Evolutionary conservation across 2,113 vertebrate species (phyloP), one percentile per base, ranked within the genome.

Genomic region (Oxyruncus cristatus): DNA sequence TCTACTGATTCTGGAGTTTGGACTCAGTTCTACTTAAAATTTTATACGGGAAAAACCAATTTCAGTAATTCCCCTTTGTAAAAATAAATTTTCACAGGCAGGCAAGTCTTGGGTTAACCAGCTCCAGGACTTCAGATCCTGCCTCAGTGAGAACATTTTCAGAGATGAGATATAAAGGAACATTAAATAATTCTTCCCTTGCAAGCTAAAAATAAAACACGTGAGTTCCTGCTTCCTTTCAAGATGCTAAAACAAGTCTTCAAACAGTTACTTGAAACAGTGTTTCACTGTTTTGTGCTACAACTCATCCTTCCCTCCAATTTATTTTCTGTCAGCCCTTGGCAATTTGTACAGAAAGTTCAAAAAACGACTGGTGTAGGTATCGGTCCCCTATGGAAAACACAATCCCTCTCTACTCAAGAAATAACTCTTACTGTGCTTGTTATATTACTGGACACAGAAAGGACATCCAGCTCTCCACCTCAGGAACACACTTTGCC

Each of bases 131-230:
- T 75, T 68, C 72, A 94, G 78, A 80, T 71, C 59, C 56, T 81
- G 86, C 76, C 79, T 86, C 58, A 65, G 65, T 65, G 68, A 94
- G 90, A 94, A 91, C 33, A 65, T 47, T 81, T 92, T 78, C 76
- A 72, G 85, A 89, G 85, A 93, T 65, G 85, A 94, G 73, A 78
- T 71, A 93, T 27, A 91, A 91, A 86, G 80, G 61, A 93, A 86
- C 82, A 72, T 65, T 89, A 92, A 96, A 95, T 86, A 96, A 88
- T 68, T 93, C 80, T 96, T 93, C 68, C 62, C 76, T 95, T 86
- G 79, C 88, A 89, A 81, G 85, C 92, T 94, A 96, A 94, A 96
- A 92, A 94, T 96, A 94, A 94, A 94, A 81, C 75, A 96, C 49
- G 37, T 84, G 95, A 96, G 93, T 93, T 93, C 83, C 68, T 86